phyloP scores from a whole-genome alignment of 2,797 vertebrate species.

The Discoglossus pictus region DNA sequence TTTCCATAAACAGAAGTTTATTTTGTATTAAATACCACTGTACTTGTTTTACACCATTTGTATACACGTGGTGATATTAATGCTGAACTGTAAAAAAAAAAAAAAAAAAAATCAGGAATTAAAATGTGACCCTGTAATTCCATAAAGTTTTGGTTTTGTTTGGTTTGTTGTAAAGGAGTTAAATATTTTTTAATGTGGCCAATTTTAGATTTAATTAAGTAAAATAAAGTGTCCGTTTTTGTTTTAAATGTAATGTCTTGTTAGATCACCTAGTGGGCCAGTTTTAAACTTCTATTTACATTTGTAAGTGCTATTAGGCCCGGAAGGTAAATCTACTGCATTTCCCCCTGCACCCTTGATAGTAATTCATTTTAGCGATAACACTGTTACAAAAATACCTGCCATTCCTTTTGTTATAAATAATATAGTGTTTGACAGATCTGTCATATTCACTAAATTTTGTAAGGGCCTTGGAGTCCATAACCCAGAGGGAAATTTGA shows the following conservation, averaged over 20 bases:
- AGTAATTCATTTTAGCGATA: too few species aligned
- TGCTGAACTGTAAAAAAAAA: conserved; percentile 80
- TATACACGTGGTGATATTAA: conserved; percentile 94
- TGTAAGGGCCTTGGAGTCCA: too few species aligned
- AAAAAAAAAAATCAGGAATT: conserved; percentile 96
- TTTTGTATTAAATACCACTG: conserved; percentile 97
- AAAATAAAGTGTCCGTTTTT: conserved; percentile 29
- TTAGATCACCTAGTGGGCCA: too few species aligned
- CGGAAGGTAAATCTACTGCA: too few species aligned
- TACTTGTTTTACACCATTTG: conserved; percentile 96
- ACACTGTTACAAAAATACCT: too few species aligned
- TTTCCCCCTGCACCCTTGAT: not conserved
- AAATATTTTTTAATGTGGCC: conserved; percentile 57
- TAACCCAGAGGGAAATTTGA: too few species aligned
- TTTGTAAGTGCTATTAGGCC: too few species aligned
- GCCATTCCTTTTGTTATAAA: too few species aligned
- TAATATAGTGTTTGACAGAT: too few species aligned
- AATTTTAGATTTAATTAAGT: conserved; percentile 52
- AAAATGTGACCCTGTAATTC: conserved; percentile 96
- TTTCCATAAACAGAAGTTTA: conserved; percentile 84
- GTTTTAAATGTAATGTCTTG: too few species aligned
- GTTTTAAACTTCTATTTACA: too few species aligned
- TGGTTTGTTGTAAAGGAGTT: conserved; percentile 70
- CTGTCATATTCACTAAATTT: too few species aligned
- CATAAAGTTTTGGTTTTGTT: conserved; percentile 67